Percentiles rank a stretch among this genome's conserved stretches.
phyloP scores from a whole-genome alignment of 2,797 vertebrate species.

The Peromyscus melanophrys region DNA sequence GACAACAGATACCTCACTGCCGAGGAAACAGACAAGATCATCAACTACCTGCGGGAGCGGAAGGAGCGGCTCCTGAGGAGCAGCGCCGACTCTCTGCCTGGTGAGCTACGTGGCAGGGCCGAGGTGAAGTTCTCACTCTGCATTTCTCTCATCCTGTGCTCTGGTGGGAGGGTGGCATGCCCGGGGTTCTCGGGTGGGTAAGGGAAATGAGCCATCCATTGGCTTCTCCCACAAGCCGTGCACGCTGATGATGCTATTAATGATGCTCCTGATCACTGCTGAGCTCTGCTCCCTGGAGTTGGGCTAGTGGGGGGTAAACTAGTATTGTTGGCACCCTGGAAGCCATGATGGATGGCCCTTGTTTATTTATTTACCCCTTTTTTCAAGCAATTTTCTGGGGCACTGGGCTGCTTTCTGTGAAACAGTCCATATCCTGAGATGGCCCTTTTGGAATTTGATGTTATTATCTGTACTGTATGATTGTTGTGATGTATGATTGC shows the following conservation, averaged over 20 bases:
- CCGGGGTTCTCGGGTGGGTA: constrained; percentile 60
- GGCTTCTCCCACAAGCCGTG: constrained; percentile 21
- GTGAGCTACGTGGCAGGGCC: constrained; percentile 89
- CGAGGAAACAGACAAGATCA: constrained; percentile 95
- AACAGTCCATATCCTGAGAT: constrained; percentile 30
- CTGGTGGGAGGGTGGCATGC: constrained; percentile 79
- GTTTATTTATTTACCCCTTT: background rate
- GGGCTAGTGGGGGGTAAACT: background rate
- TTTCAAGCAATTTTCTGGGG: constrained; percentile 28
- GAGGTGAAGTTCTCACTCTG: constrained; percentile 87
- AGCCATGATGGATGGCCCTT: background rate
- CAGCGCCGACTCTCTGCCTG: constrained; percentile 90
- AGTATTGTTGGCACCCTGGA: background rate
- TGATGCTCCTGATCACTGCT: background rate
- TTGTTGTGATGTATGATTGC: constrained; percentile 72
- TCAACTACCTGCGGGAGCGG: constrained; percentile 95
- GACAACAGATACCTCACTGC: constrained; percentile 96
- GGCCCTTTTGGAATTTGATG: constrained; percentile 66
- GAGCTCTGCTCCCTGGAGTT: constrained; percentile 52
- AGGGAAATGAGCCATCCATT: constrained; percentile 24
- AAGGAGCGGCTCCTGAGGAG: constrained; percentile 93
- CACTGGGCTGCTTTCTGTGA: constrained; percentile 44
- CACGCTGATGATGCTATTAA: background rate
- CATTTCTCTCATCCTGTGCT: constrained; percentile 83
- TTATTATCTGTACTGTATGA: constrained; percentile 62